These are phyloP conservation scores for Numida meleagris DNA, from an alignment of 2,113 vertebrate species.

Conservation along the genomic window DNA sequence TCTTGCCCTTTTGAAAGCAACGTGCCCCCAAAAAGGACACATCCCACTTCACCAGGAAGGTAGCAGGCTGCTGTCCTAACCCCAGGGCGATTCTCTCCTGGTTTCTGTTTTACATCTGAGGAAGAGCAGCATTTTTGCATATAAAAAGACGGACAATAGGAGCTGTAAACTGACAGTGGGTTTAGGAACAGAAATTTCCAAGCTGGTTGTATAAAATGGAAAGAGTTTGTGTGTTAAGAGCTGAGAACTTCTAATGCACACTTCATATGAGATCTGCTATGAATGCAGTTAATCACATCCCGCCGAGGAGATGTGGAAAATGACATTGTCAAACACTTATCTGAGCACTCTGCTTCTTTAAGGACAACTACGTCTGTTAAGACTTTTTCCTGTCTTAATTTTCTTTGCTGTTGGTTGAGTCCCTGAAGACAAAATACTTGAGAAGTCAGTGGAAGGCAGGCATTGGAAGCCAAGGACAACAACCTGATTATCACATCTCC, in stretches of 20 bases:
- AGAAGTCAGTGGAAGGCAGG: neutral
- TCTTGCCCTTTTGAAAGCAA: neutral
- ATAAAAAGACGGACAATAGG: neutral
- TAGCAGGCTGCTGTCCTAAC: neutral
- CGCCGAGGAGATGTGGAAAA: neutral
- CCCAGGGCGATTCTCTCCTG: neutral
- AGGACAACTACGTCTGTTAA: neutral
- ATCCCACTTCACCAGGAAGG: neutral
- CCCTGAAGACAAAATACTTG: neutral
- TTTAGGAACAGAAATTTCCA: neutral
- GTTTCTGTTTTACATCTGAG: neutral
- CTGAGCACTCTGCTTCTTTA: neutral
- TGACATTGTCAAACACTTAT: neutral
- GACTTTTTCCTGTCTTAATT: neutral
- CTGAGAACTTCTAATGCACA: neutral
- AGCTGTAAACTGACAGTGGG: neutral
- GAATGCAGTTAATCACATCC: neutral
- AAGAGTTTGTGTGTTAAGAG: neutral
- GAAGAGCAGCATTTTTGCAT: neutral
- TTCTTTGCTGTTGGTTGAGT: neutral
- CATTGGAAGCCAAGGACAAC: neutral
- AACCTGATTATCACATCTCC: neutral
- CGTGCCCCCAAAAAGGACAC: neutral
- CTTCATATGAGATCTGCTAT: accelerated
- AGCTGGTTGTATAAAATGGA: neutral